phyloP scores from a whole-genome alignment of 2,888 invertebrate genomes.

The Dascillus cervinus region DNA sequence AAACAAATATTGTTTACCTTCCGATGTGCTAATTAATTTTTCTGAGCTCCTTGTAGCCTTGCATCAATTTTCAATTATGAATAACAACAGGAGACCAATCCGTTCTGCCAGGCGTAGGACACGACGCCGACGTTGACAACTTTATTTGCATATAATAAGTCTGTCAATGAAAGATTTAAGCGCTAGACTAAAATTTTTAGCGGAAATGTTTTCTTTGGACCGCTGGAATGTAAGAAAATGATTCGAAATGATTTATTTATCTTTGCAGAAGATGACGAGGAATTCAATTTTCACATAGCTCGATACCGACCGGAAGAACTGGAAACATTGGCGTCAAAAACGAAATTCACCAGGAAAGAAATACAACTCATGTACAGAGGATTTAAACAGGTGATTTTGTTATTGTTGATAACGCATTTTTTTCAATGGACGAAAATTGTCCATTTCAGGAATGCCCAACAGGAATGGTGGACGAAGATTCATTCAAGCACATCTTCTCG shows the following conservation, averaged over 20 bases:
- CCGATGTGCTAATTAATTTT: too few species aligned
- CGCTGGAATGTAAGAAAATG: constrained; percentile 9
- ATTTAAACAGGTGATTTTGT: constrained; percentile 66
- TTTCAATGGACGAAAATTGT: too few species aligned
- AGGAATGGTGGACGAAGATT: constrained; percentile 80
- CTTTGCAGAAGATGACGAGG: constrained; percentile 67
- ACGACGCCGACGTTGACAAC: too few species aligned
- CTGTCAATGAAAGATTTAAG: too few species aligned
- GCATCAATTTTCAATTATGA: too few species aligned
- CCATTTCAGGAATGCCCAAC: constrained; percentile 72
- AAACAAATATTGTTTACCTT: too few species aligned
- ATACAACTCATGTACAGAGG: constrained; percentile 86
- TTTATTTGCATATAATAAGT: too few species aligned
- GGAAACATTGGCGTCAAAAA: constrained; percentile 64
- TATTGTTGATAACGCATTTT: constrained; percentile 1
- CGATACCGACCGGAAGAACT: constrained; percentile 76
- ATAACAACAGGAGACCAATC: too few species aligned
- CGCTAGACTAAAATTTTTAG: too few species aligned
- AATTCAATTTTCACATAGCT: constrained; percentile 51
- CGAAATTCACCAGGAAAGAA: constrained; percentile 75
- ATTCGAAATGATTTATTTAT: constrained; percentile 8
- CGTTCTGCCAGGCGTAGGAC: too few species aligned
- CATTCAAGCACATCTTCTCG: constrained; percentile 80
- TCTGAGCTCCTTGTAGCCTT: too few species aligned
- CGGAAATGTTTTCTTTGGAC: too few species aligned